Evolutionary conservation across 2,113 vertebrate genomes (phyloP), one percentile per base, ranked within the genome.

Genomic region (Toxotes chatareus): DNA sequence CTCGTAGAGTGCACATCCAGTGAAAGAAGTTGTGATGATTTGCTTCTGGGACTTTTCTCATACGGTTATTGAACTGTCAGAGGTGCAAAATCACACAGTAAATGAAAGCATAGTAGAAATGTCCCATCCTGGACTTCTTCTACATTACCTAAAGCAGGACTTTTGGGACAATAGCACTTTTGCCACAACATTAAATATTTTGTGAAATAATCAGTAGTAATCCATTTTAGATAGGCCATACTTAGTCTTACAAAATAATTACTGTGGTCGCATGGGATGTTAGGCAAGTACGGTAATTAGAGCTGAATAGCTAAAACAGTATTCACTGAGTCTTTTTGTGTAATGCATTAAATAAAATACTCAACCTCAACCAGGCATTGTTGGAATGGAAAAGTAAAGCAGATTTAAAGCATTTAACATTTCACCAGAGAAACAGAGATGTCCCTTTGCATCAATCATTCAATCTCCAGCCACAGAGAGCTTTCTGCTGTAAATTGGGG

Each of bases 401-500:
- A 73, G 63, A 47, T 86, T 82, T 64, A 61, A 82, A 82, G 53
- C 67, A 73, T 85, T 78, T 75, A 62, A 80, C 57, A 74, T 86
- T 74, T 89, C 72, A 79, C 5, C 62, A 79, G 32, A 60, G 36
- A 34, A 55, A 72, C 66, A 40, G 12, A 82, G 59, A 84, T 77
- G 66, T 88, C 66, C 44, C 70, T 66, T 65, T 72, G 65, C 79
- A 79, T 91, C 83, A 66, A 34, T 91, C 85, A 78, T n/a, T 70
- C 78, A 53, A 9, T 82, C 84, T 84, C 55, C 66, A 34, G 62
- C 79, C 69, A 72, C 83, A 76, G 56, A 76, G 74, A 80, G 74
- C 79, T 83, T 84, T 82, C 80, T 80, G 80, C 82, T 79, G 80
- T 86, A 88, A 89, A 91, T 61, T 73, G 82, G 69, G 82, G 67